Percentiles rank a stretch among this genome's conserved stretches.
Conservation (phyloP, 2,888 invertebrate species). For the Monopis laevigella region DNA sequence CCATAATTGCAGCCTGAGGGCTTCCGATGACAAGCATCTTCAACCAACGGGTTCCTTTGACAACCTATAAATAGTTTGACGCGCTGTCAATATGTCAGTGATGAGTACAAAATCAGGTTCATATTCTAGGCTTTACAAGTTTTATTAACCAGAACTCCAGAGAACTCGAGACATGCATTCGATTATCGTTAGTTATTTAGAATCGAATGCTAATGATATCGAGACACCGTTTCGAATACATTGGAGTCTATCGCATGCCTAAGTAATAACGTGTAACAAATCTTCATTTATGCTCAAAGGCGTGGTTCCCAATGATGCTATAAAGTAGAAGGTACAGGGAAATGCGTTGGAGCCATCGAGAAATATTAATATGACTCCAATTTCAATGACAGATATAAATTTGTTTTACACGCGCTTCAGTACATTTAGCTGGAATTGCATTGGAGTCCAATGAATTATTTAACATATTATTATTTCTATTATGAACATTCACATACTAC, state of each 20-base stretch:
- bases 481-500: no score
- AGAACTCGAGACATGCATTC: conserved; percentile 43
- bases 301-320: conserved; percentile 5
- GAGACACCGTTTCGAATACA: conserved; percentile 4
- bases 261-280: conserved; percentile 10
- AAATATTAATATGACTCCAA: conserved; percentile 4
- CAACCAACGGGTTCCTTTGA: conserved; percentile 6
- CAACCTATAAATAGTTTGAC: conserved; percentile 11
- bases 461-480: no score
- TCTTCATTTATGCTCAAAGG: conserved; percentile 7
- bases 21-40: conserved; percentile 44
- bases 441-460: no score
- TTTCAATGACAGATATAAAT: not conserved
- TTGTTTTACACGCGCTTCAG: conserved; percentile 2
- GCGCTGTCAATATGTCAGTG: conserved; percentile 49
- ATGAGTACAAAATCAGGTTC: no score
- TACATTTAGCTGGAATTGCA: no score
- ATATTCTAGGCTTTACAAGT: no score
- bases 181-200: conserved; percentile 26
- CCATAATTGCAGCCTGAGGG: conserved; percentile 47
- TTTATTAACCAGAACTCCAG: conserved; percentile 30
- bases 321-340: conserved; percentile 7
- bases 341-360: conserved; percentile 3
- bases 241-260: conserved; percentile 7
- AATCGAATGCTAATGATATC: conserved; percentile 9